Evolutionary conservation across 2,113 vertebrate genomes (phyloP), one percentile per base, ranked within the genome.

Genomic region (Butorides virescens): DNA sequence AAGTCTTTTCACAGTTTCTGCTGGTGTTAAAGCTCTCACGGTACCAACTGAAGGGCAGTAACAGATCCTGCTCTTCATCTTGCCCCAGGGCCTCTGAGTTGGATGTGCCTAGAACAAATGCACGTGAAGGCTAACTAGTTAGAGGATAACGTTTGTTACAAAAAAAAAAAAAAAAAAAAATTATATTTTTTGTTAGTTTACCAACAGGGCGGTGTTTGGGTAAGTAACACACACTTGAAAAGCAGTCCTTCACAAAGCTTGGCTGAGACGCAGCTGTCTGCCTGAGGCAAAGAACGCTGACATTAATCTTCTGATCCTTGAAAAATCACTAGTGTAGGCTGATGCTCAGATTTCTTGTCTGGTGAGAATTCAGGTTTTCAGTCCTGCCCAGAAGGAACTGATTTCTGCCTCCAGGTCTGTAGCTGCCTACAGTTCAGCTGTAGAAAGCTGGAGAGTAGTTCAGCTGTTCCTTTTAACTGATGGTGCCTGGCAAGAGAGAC

Each of bases 1-100:
- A 99, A 99, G 99, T 99, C 98, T 95, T 96, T 98, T 98, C 96
- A 90, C 93, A 30, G 93, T 97, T 98, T 97, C 98, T 97, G 97
- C 94, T 97, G 94, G 88, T 95, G 83, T 96, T 97, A 87, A 97
- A 93, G 92, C 92, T 96, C 87, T 98, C 81, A 68, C 44, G 73
- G 78, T 88, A 68, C 94, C 84, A 26, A 78, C 72, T 81, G 56
- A 92, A 84, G 92, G 95, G 86, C 68, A 86, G n/a, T 90, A 65
- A 72, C 68, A 86, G 74, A 21, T 78, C 34, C 62, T 86, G 10
- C 34, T 89, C 53, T 71, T 78, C 70, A 72, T 49, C 26, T 17
- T 68, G 29, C 52, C 44, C 75, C 67, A 58, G 62, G 67, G 37
- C 22, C 74, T 89, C 58, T 68, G 36, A 22, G 37, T 78, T 56